These are phyloP conservation scores for Spisula subtruncata DNA, from an alignment of 2,888 invertebrate species.

Conservation along the genomic window DNA sequence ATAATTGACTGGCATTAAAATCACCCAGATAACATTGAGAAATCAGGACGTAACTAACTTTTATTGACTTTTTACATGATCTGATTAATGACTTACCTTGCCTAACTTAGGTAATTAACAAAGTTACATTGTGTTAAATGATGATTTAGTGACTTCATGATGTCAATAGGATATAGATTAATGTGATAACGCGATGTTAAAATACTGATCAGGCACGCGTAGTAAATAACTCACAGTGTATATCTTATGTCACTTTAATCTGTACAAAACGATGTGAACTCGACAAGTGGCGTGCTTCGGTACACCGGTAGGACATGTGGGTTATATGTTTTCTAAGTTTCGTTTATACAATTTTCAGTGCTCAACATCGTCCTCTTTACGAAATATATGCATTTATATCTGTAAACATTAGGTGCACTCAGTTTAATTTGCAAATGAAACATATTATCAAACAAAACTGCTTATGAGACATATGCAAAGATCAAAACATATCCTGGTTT, in stretches of 20 bases:
- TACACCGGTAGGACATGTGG: not conserved
- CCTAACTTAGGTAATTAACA: conserved; percentile 5
- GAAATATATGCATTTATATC: too few species aligned
- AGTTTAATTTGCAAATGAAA: too few species aligned
- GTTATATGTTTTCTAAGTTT: not conserved
- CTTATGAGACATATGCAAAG: too few species aligned
- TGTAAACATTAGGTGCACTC: too few species aligned
- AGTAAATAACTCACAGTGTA: not conserved
- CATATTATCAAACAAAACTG: too few species aligned
- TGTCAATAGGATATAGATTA: not conserved
- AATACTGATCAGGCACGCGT: not conserved
- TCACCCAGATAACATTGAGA: not conserved
- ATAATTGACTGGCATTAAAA: not conserved
- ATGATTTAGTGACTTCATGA: not conserved
- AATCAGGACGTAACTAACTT: not conserved
- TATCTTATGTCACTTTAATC: not conserved
- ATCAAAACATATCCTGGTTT: too few species aligned
- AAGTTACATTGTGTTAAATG: not conserved
- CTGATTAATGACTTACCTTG: not conserved
- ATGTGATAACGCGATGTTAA: not conserved
- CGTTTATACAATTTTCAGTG: too few species aligned
- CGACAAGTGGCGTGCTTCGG: not conserved
- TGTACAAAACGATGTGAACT: not conserved
- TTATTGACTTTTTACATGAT: not conserved
- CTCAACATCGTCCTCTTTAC: too few species aligned